A percentile compares a stretch with the other conserved stretches of the same genome.
Evolutionary conservation across 1,140 invertebrate species (phyloP).

Genomic region (Bilobella aurantiaca): DNA sequence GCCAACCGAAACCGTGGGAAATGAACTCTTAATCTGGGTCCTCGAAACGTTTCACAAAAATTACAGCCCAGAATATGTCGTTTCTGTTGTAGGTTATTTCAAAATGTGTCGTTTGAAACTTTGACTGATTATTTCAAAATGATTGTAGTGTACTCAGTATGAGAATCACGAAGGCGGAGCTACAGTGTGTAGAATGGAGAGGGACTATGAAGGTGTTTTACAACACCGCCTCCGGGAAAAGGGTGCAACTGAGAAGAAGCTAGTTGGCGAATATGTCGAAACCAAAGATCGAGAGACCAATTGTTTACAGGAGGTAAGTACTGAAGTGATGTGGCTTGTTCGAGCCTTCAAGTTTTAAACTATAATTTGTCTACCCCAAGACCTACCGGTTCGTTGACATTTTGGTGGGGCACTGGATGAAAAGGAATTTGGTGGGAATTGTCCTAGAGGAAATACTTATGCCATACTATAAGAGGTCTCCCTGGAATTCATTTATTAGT

Average conservation of each 20-base stretch:
- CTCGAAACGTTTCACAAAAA: slow-evolving; percentile 23
- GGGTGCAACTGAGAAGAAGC: slow-evolving; percentile 7
- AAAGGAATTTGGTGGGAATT: slow-evolving; percentile 13
- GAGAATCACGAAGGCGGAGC: slow-evolving; percentile 24
- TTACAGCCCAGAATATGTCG: slow-evolving; percentile 18
- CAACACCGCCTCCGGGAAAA: slow-evolving; percentile 20
- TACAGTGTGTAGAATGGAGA: slow-evolving; percentile 24
- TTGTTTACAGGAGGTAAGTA: slow-evolving; percentile 8
- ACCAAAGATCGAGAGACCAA: background rate
- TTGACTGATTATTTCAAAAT: background rate
- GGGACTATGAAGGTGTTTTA: slow-evolving; percentile 28
- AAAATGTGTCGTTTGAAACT: background rate
- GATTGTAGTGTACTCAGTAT: slow-evolving; percentile 19
- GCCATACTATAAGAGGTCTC: slow-evolving; percentile 9
- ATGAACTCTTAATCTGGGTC: slow-evolving; percentile 31
- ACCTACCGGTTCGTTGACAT: slow-evolving; percentile 27
- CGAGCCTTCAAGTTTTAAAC: too few relatives aligned
- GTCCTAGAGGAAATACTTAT: slow-evolving; percentile 28
- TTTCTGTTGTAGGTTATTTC: slow-evolving; percentile 16
- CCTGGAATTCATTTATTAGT: slow-evolving; percentile 25
- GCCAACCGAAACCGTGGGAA: slow-evolving; percentile 12
- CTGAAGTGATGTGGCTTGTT: background rate
- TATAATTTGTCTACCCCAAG: slow-evolving; percentile 18
- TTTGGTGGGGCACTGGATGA: slow-evolving; percentile 28
- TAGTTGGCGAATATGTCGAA: slow-evolving; percentile 5